Percentiles rank a stretch among this genome's conserved stretches.
Conservation (phyloP, 1,140 invertebrate genomes). For the Aphidius gifuensis region DNA sequence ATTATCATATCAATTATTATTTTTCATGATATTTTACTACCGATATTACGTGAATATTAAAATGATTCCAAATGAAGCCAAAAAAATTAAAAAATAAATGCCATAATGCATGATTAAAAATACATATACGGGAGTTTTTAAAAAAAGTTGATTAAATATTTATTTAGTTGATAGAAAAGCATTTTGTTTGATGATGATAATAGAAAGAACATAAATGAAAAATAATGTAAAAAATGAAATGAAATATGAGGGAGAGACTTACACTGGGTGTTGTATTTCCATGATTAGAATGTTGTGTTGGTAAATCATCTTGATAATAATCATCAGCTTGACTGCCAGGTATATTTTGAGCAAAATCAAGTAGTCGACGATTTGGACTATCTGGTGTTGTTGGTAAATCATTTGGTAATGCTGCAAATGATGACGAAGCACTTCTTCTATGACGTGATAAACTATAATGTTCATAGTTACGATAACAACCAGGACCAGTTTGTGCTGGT, state of each 20-base stretch:
- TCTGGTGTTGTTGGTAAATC: conserved; percentile 50
- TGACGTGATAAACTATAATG: conserved; percentile 62
- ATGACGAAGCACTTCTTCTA: conserved; percentile 63
- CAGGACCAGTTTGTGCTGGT: conserved; percentile 70
- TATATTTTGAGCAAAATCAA: conserved; percentile 54
- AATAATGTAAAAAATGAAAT: background rate
- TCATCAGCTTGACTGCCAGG: conserved; percentile 50
- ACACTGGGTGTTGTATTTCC: conserved; percentile 51
- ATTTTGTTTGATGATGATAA: background rate
- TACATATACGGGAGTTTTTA: background rate
- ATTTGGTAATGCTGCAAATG: conserved; percentile 60
- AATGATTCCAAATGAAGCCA: conserved; percentile 1
- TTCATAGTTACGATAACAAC: conserved; percentile 84
- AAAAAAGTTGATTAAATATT: background rate
- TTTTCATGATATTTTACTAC: conserved; percentile 9
- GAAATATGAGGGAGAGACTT: conserved; percentile 32
- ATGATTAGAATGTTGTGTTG: conserved; percentile 46
- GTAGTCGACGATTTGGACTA: conserved; percentile 53
- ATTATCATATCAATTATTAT: conserved; percentile 17
- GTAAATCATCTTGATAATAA: conserved; percentile 47
- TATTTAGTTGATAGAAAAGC: background rate
- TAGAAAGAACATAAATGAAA: background rate
- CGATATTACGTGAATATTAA: conserved; percentile 20
- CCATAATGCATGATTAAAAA: background rate
- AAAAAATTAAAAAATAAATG: conserved; percentile 1